Evolutionary conservation across 1,140 invertebrate species (phyloP).

Genomic region (Calosoma granatense): DNA sequence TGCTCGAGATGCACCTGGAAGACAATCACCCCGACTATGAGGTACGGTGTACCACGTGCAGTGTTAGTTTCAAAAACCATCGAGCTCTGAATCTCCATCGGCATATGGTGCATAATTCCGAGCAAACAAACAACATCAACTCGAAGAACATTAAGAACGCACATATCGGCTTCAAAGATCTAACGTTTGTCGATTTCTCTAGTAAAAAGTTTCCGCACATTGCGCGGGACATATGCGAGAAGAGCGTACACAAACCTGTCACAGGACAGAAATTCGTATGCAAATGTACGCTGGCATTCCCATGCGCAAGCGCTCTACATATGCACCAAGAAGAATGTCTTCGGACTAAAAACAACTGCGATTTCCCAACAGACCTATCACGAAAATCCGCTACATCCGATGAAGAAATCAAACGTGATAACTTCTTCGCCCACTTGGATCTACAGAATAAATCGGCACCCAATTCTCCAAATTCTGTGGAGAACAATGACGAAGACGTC

Average conservation of each 20-base stretch:
- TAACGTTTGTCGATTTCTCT: slow-evolving; percentile 71
- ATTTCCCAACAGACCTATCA: slow-evolving; percentile 17
- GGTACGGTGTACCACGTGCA: slow-evolving; percentile 59
- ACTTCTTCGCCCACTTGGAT: slow-evolving; percentile 72
- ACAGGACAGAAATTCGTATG: slow-evolving; percentile 58
- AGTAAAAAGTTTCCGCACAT: slow-evolving; percentile 67
- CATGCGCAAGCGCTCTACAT: slow-evolving; percentile 57
- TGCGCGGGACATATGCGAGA: slow-evolving; percentile 59
- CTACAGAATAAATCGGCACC: slow-evolving; percentile 53
- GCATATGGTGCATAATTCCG: slow-evolving; percentile 20
- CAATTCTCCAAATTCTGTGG: slow-evolving; percentile 1
- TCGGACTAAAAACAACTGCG: slow-evolving; percentile 22
- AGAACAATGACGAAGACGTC: neutral
- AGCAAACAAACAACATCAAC: slow-evolving; percentile 11
- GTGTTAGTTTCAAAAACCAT: slow-evolving; percentile 56
- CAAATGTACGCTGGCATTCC: slow-evolving; percentile 63
- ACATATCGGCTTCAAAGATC: slow-evolving; percentile 56
- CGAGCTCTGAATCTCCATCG: slow-evolving; percentile 57
- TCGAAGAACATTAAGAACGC: slow-evolving; percentile 26
- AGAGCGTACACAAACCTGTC: slow-evolving; percentile 50
- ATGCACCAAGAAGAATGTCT: slow-evolving; percentile 52
- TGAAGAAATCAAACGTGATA: slow-evolving; percentile 50
- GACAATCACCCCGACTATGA: slow-evolving; percentile 56
- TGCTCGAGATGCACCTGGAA: slow-evolving; percentile 58
- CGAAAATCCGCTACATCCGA: slow-evolving; percentile 36